These are phyloP conservation scores for Limnephilus lunatus DNA, from an alignment of 2,888 invertebrate genomes.

Conservation along the genomic window DNA sequence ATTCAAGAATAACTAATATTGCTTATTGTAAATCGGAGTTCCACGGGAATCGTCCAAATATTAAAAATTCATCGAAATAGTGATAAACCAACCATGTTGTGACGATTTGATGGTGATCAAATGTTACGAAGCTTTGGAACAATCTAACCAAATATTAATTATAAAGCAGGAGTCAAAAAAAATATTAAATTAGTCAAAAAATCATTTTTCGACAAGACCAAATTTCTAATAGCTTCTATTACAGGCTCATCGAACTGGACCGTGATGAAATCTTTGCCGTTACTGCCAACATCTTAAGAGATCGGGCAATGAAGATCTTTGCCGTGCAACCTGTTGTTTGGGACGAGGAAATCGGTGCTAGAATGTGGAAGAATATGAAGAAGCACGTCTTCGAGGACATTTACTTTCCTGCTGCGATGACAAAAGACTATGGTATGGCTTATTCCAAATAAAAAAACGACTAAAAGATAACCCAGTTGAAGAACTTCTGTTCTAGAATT, in stretches of 20 bases:
- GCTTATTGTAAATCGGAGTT: too few relatives aligned
- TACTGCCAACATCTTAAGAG: slow-evolving; percentile 95
- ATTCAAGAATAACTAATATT: too few relatives aligned
- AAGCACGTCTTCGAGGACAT: slow-evolving; percentile 92
- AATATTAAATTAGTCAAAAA: too few relatives aligned
- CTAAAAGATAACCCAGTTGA: too few relatives aligned
- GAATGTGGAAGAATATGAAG: slow-evolving; percentile 89
- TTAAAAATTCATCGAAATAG: too few relatives aligned
- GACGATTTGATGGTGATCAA: too few relatives aligned
- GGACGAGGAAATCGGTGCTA: slow-evolving; percentile 89
- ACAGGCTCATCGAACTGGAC: slow-evolving; percentile 92
- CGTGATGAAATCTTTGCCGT: slow-evolving; percentile 98
- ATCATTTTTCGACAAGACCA: not conserved
- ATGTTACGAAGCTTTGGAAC: too few relatives aligned
- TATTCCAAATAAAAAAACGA: not conserved
- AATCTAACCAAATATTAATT: too few relatives aligned
- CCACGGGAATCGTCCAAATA: too few relatives aligned
- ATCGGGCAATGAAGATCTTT: slow-evolving; percentile 95
- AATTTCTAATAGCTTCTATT: not conserved
- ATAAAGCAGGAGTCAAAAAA: not conserved
- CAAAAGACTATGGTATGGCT: slow-evolving; percentile 10
- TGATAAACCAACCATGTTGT: too few relatives aligned
- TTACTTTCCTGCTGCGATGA: slow-evolving; percentile 92
- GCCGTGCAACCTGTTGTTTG: slow-evolving; percentile 92
- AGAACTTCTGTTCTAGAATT: too few relatives aligned